Percentiles rank a stretch among this genome's conserved stretches.
Evolutionary conservation across 2,113 vertebrate species (phyloP).

Genomic region (Entosphenus tridentatus): DNA sequence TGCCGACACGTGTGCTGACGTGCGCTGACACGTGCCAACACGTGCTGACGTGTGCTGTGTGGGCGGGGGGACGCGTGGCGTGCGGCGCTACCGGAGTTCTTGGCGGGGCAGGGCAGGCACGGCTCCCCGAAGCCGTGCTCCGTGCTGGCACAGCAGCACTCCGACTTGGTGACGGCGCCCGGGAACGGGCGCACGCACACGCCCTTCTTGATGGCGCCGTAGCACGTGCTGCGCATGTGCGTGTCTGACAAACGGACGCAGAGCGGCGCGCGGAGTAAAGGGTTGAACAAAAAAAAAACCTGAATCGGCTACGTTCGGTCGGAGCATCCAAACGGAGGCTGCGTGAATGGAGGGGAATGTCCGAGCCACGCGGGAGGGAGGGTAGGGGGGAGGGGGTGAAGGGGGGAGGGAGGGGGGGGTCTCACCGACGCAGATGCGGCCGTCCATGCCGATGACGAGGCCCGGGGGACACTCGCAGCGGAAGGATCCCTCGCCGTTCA

Average conservation of each 20-base stretch:
- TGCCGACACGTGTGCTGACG: no score
- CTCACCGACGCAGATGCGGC: conserved; percentile 52
- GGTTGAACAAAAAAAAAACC: background rate
- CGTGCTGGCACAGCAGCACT: conserved; percentile 34
- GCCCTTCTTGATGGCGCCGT: conserved; percentile 28
- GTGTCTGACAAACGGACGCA: conserved; percentile 18
- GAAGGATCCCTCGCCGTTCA: conserved; percentile 87
- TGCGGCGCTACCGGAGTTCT: conserved; percentile 23
- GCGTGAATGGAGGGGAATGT: no score
- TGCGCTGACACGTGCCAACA: no score
- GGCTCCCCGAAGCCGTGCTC: conserved; percentile 35
- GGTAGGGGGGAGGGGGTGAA: no score
- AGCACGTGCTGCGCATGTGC: conserved; percentile 37
- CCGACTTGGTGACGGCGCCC: conserved; percentile 33
- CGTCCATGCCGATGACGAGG: conserved; percentile 70
- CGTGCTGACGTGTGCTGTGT: no score
- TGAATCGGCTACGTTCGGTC: background rate
- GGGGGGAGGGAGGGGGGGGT: background rate
- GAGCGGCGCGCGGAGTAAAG: no score
- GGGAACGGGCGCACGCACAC: conserved; percentile 25
- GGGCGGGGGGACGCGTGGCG: background rate
- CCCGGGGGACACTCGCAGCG: conserved; percentile 90
- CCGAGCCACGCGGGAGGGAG: no score
- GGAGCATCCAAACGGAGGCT: background rate
- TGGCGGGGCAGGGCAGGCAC: conserved; percentile 27